These are phyloP conservation scores for Drosophila subobscura DNA, from an alignment of 1,140 invertebrate species.

Conservation along the genomic window DNA sequence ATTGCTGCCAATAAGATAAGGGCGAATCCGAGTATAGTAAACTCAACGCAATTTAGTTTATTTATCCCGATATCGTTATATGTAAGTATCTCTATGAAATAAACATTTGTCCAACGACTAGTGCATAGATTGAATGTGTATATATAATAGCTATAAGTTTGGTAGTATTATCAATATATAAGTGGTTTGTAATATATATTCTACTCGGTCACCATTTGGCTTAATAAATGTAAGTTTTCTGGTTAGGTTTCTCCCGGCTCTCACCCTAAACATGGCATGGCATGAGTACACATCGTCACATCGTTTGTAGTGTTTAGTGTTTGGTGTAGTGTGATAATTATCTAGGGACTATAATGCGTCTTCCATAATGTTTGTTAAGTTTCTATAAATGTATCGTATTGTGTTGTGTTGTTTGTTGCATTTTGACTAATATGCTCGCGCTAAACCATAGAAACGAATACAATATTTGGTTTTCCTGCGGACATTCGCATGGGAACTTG, in stretches of 20 bases:
- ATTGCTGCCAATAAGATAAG: constrained; percentile 34
- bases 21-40: constrained; percentile 47
- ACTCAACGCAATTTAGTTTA: constrained; percentile 60
- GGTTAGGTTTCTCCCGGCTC: constrained; percentile 50
- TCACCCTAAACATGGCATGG: constrained; percentile 64
- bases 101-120: constrained; percentile 36
- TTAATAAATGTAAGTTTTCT: constrained; percentile 32
- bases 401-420: constrained; percentile 2
- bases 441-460: constrained; percentile 57
- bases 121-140: constrained; percentile 27
- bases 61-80: constrained; percentile 39
- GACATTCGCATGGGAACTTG: constrained; percentile 46
- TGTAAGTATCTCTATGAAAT: constrained; percentile 55
- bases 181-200: constrained; percentile 22
- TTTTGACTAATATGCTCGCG: constrained; percentile 79
- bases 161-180: constrained; percentile 8
- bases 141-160: constrained; percentile 22
- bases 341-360: constrained; percentile 32
- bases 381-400: constrained; percentile 28
- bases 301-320: constrained; percentile 25
- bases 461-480: constrained; percentile 17
- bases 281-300: constrained; percentile 48
- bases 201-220: constrained; percentile 38
- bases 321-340: constrained; percentile 50
- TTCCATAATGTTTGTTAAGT: constrained; percentile 18